Evolutionary conservation across 2,113 vertebrate genomes (phyloP).

Genomic region (Pollachius pollachius): DNA sequence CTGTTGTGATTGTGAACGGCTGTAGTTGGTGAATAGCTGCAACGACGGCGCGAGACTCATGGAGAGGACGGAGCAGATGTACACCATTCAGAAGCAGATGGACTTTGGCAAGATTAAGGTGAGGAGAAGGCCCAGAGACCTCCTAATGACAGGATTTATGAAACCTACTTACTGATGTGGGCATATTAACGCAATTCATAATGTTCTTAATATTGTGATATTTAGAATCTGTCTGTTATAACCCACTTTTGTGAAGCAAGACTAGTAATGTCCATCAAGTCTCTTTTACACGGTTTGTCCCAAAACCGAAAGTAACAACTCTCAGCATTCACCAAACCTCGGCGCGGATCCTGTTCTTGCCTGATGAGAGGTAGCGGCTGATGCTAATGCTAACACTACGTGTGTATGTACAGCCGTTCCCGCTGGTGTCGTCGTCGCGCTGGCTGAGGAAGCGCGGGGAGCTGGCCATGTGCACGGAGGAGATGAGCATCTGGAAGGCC

Average conservation of each 20-base stretch:
- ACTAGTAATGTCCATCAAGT: too few species aligned
- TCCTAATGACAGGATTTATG: background rate
- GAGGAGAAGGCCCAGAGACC: background rate
- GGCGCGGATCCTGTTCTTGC: too few species aligned
- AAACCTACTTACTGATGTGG: too few species aligned
- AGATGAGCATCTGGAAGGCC: conserved; percentile 82
- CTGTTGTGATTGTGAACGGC: background rate
- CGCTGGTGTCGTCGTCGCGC: conserved; percentile 85
- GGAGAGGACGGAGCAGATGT: conserved; percentile 95
- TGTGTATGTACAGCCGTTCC: conserved; percentile 74
- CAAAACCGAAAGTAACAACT: too few species aligned
- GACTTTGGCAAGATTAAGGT: conserved; percentile 96
- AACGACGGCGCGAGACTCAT: conserved; percentile 90
- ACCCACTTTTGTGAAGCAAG: too few species aligned
- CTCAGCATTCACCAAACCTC: too few species aligned
- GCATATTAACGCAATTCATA: too few species aligned
- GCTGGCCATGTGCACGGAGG: conserved; percentile 75
- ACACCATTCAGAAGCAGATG: conserved; percentile 90
- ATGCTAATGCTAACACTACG: too few species aligned
- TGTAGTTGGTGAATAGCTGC: conserved; percentile 86
- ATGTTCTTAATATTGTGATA: too few species aligned
- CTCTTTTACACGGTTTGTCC: too few species aligned
- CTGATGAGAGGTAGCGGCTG: too few species aligned
- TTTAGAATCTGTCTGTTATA: too few species aligned
- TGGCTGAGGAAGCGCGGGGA: conserved; percentile 91